A percentile compares a stretch with the other conserved stretches of the same genome.
These are phyloP conservation scores for Phortica okadai DNA, from an alignment of 2,888 invertebrate genomes.

Conservation along the genomic window DNA sequence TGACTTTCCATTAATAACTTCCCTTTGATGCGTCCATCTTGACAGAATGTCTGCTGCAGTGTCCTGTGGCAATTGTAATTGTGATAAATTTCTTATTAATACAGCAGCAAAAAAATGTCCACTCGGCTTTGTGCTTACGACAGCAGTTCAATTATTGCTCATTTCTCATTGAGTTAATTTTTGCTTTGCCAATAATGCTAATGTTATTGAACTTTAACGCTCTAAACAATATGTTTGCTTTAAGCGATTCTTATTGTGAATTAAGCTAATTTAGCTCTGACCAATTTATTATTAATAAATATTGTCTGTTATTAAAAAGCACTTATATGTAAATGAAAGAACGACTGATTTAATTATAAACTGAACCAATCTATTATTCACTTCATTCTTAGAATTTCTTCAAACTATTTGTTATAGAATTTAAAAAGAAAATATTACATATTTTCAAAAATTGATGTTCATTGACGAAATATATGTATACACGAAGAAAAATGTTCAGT, in stretches of 20 bases:
- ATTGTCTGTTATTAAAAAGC: too few species aligned
- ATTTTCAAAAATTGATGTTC: too few species aligned
- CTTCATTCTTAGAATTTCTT: too few species aligned
- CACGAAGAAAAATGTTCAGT: too few species aligned
- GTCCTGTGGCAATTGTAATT: slow-evolving; percentile 70
- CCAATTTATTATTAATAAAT: too few species aligned
- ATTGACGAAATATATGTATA: too few species aligned
- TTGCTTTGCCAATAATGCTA: slow-evolving; percentile 53
- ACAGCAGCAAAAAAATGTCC: slow-evolving; percentile 47
- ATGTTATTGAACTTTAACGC: slow-evolving; percentile 33
- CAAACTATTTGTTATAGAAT: too few species aligned
- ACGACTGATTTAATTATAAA: too few species aligned
- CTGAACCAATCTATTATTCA: too few species aligned
- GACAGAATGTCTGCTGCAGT: slow-evolving; percentile 36
- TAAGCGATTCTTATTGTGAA: slow-evolving; percentile 52
- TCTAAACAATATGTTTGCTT: slow-evolving; percentile 45
- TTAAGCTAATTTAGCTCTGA: too few species aligned
- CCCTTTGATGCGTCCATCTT: slow-evolving; percentile 54
- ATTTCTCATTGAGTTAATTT: slow-evolving; percentile 24
- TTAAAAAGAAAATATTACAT: too few species aligned
- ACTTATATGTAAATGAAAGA: too few species aligned
- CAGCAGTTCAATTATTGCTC: slow-evolving; percentile 58
- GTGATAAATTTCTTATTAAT: slow-evolving; percentile 69
- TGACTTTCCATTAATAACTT: slow-evolving; percentile 74
- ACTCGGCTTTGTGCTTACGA: slow-evolving; percentile 44